A percentile compares a stretch with the other conserved stretches of the same genome.
Evolutionary conservation across 2,888 invertebrate species (phyloP).

Genomic region (Mythimna albipuncta): DNA sequence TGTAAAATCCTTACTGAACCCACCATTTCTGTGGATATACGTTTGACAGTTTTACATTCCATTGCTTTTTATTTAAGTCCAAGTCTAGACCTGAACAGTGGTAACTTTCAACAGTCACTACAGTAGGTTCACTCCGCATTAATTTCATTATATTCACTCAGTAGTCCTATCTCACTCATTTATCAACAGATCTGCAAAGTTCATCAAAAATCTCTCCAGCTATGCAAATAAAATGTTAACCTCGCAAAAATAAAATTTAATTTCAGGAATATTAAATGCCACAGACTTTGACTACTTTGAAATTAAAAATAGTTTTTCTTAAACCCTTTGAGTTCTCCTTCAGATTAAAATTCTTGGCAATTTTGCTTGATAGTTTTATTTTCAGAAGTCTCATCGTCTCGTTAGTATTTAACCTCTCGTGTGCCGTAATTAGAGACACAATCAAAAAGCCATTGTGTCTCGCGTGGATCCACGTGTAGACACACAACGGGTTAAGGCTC

Average conservation of each 20-base stretch:
- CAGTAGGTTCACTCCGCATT: neutral
- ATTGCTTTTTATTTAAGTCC: too few species aligned
- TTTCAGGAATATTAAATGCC: conserved; percentile 50
- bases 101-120: too few species aligned
- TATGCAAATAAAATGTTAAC: conserved; percentile 27
- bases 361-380: conserved; percentile 16
- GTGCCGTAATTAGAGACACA: too few species aligned
- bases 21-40: too few species aligned
- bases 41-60: too few species aligned
- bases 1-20: too few species aligned
- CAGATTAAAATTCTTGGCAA: conserved; percentile 51
- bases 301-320: conserved; percentile 55
- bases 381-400: neutral
- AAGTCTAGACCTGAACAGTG: too few species aligned
- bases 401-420: too few species aligned
- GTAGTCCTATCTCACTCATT: neutral
- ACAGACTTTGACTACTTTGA: conserved; percentile 31
- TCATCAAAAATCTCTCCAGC: conserved; percentile 25
- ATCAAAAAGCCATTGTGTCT: too few species aligned
- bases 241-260: conserved; percentile 29
- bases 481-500: too few species aligned
- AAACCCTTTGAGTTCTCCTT: conserved; percentile 23
- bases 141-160: neutral
- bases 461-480: too few species aligned
- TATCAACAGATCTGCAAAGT: conserved; percentile 8